A percentile compares a stretch with the other conserved stretches of the same genome.
These are phyloP conservation scores for Aethes cnicana DNA, from an alignment of 2,888 invertebrate species.

Conservation along the genomic window DNA sequence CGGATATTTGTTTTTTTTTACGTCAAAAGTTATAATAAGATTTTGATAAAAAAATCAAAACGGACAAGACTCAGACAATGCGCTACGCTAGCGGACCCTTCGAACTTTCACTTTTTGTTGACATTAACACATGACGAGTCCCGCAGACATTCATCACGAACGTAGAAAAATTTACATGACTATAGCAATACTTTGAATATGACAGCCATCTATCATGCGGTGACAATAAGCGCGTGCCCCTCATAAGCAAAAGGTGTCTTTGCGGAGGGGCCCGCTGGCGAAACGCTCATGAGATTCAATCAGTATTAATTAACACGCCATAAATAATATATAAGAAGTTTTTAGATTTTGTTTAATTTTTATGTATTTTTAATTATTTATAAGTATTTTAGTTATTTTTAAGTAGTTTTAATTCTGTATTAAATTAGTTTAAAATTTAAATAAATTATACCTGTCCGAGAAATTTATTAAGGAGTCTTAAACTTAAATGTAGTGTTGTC, in stretches of 20 bases:
- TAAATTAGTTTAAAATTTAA: no score
- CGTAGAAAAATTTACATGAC: slow-evolving; percentile 65
- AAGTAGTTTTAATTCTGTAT: no score
- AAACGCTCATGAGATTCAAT: not conserved
- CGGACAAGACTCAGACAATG: slow-evolving; percentile 7
- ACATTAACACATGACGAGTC: slow-evolving; percentile 44
- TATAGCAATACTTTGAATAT: slow-evolving; percentile 63
- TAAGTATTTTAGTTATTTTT: no score
- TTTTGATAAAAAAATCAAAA: not conserved
- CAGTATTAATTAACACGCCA: no score
- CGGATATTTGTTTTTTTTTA: no score
- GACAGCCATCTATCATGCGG: slow-evolving; percentile 72
- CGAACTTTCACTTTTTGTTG: slow-evolving; percentile 35
- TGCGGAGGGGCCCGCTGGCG: not conserved
- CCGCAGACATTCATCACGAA: slow-evolving; percentile 50
- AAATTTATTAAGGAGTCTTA: no score
- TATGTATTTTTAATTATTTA: no score
- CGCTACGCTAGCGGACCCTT: slow-evolving; percentile 1
- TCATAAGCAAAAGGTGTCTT: slow-evolving; percentile 20
- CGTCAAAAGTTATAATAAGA: no score
- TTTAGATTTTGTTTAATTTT: no score
- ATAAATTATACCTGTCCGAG: no score
- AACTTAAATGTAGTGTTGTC: no score
- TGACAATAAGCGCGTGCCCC: slow-evolving; percentile 58
- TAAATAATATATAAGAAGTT: no score